Percentiles rank a stretch among this genome's conserved stretches.
These are phyloP conservation scores for Telmatochromis sp. DNA, from an alignment of 2,113 vertebrate species.

Conservation along the genomic window DNA sequence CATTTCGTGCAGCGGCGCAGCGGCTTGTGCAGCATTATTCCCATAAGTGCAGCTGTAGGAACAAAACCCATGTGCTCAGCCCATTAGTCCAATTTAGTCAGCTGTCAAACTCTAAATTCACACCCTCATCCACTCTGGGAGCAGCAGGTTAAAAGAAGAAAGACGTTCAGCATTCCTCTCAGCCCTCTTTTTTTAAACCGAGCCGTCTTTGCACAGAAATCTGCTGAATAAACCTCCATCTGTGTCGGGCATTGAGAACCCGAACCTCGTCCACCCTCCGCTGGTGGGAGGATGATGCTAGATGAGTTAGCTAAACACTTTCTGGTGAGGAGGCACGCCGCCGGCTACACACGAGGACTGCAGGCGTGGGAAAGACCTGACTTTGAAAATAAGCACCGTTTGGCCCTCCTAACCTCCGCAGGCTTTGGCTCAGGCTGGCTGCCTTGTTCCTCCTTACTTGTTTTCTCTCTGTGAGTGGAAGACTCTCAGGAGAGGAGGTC, in stretches of 20 bases:
- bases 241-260: constrained; percentile 34
- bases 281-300: constrained; percentile 43
- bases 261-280: constrained; percentile 2
- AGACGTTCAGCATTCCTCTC: constrained; percentile 33
- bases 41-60: constrained; percentile 9
- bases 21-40: background rate
- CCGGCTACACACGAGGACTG: constrained; percentile 55
- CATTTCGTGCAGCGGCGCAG: background rate
- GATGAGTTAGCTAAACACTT: constrained; percentile 61
- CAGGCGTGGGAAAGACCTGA: constrained; percentile 70
- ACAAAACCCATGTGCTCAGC: constrained; percentile 24
- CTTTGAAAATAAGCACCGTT: constrained; percentile 69
- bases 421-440: constrained; percentile 45
- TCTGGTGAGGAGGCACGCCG: constrained; percentile 55
- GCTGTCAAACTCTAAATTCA: constrained; percentile 54
- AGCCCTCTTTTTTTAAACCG: constrained; percentile 10
- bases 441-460: constrained; percentile 46
- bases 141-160: constrained; percentile 38
- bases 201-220: constrained; percentile 32
- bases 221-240: constrained; percentile 44
- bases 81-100: constrained; percentile 65
- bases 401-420: constrained; percentile 56
- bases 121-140: constrained; percentile 24
- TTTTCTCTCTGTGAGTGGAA: constrained; percentile 47
- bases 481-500: constrained; percentile 54